Conservation (phyloP, 1,140 invertebrate species). For the Pantala flavescens region DNA sequence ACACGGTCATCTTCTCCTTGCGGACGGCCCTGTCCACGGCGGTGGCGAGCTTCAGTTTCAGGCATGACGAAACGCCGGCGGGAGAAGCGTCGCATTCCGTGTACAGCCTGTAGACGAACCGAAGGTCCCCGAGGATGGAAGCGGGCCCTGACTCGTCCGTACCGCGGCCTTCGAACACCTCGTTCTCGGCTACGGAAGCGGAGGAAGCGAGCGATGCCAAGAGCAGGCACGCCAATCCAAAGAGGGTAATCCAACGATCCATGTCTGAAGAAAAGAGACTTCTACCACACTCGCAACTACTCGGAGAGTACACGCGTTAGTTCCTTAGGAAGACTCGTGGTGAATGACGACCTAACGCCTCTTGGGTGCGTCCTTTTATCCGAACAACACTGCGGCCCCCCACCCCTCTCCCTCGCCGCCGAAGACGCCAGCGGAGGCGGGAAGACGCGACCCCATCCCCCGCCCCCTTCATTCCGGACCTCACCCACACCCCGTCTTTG, state of each 20-base stretch:
- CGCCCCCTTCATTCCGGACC: not conserved
- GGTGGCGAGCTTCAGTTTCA: conserved; percentile 59
- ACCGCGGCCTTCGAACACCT: not conserved
- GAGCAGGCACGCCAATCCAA: not conserved
- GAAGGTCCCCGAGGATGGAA: conserved; percentile 25
- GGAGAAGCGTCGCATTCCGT: conserved; percentile 53
- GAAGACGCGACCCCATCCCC: too few relatives aligned
- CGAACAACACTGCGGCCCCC: not conserved
- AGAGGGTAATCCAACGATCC: not conserved
- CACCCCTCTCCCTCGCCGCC: not conserved
- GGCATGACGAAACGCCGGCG: conserved; percentile 54
- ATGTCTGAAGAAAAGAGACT: too few relatives aligned
- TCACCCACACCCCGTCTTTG: not conserved
- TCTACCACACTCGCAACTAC: too few relatives aligned
- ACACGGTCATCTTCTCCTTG: conserved; percentile 42
- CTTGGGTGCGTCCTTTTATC: not conserved
- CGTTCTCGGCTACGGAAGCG: not conserved
- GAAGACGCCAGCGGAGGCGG: too few relatives aligned
- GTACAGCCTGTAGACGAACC: conserved; percentile 50
- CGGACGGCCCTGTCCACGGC: conserved; percentile 56
- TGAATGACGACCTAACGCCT: not conserved
- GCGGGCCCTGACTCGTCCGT: not conserved
- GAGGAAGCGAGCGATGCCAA: not conserved
- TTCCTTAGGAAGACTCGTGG: not conserved
- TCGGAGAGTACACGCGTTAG: not conserved